phyloP scores from a whole-genome alignment of 2,888 invertebrate genomes.

The Didymodactylos carnosus region DNA sequence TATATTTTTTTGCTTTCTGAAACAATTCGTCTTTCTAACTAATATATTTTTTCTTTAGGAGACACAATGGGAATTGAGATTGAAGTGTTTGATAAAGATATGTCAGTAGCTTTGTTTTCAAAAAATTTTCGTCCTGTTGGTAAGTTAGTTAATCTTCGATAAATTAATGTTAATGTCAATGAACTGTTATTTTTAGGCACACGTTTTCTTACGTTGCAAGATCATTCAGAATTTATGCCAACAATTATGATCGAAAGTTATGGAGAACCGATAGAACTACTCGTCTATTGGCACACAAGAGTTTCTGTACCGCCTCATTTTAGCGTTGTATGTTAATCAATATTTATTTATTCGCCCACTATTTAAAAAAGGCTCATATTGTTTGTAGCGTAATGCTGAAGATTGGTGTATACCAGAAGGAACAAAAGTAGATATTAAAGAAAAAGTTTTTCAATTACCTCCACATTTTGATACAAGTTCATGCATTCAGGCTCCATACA shows the following conservation, averaged over 20 bases:
- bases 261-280: slow-evolving; percentile 23
- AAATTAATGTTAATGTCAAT: too few relatives aligned
- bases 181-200: too few relatives aligned
- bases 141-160: too few relatives aligned
- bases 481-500: slow-evolving; percentile 23
- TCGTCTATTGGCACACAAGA: slow-evolving; percentile 25
- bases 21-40: neutral
- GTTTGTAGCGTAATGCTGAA: slow-evolving; percentile 21
- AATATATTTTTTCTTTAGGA: slow-evolving; percentile 20
- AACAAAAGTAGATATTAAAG: slow-evolving; percentile 19
- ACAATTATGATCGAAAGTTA: slow-evolving; percentile 25
- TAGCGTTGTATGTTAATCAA: slow-evolving; percentile 3
- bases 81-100: slow-evolving; percentile 20
- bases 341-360: neutral
- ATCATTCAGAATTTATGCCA: slow-evolving; percentile 22
- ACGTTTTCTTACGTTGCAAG: slow-evolving; percentile 20
- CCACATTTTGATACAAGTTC: slow-evolving; percentile 19
- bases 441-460: slow-evolving; percentile 19
- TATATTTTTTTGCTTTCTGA: neutral
- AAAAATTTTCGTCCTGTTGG: slow-evolving; percentile 25
- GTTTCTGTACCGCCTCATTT: slow-evolving; percentile 18
- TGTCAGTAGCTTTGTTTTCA: slow-evolving; percentile 23
- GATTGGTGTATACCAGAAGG: slow-evolving; percentile 27
- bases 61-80: slow-evolving; percentile 24
- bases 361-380: neutral